phyloP scores from a whole-genome alignment of 2,888 invertebrate genomes.

The Troglohyphantes excavatus region DNA sequence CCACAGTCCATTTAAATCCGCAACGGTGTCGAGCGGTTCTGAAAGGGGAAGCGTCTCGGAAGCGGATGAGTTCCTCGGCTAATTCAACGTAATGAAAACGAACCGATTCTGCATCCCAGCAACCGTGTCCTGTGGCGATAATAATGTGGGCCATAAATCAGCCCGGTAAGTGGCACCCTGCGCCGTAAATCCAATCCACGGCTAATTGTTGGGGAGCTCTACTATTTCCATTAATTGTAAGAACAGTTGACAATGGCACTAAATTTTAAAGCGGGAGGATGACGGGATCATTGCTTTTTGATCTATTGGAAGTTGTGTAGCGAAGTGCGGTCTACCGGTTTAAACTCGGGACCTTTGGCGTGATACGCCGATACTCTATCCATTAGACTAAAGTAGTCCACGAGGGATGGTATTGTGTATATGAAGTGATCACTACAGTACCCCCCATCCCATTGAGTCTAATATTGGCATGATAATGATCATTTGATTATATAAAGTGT shows the following conservation, averaged over 20 bases:
- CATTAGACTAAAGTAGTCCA: too few species aligned
- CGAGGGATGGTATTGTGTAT: too few species aligned
- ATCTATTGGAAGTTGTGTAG: too few species aligned
- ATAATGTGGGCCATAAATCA: conserved; percentile 49
- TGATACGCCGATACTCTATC: too few species aligned
- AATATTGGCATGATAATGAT: too few species aligned
- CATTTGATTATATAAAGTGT: too few species aligned
- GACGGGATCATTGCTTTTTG: too few species aligned
- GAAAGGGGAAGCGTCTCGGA: neutral
- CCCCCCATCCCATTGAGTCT: too few species aligned
- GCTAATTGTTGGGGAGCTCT: conserved; percentile 18
- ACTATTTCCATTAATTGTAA: conserved; percentile 42
- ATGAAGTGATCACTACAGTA: too few species aligned
- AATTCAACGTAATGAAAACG: conserved; percentile 55
- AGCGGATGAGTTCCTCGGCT: conserved; percentile 29
- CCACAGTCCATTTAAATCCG: conserved; percentile 30
- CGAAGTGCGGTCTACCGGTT: too few species aligned
- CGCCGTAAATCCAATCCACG: conserved; percentile 34
- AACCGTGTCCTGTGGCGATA: conserved; percentile 17
- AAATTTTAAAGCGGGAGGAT: neutral
- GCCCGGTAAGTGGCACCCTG: conserved; percentile 25
- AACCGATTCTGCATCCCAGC: conserved; percentile 49
- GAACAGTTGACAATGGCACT: neutral
- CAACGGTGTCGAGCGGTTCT: neutral
- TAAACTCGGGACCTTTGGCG: too few species aligned